Evolutionary conservation across 2,888 invertebrate genomes (phyloP).

Genomic region (Dendrolimus houi): DNA sequence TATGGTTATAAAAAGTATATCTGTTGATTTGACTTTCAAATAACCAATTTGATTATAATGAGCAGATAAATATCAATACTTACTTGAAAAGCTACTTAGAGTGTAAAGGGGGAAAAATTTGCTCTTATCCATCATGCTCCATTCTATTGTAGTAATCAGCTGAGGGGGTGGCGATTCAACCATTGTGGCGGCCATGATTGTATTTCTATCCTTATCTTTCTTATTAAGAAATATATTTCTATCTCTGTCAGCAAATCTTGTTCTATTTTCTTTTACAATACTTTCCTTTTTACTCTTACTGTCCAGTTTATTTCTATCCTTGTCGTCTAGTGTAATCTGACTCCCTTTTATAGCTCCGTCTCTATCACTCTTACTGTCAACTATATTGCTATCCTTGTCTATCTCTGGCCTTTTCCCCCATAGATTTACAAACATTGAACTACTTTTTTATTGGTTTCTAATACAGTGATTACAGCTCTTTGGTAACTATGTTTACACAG

Average conservation of each 20-base stretch:
- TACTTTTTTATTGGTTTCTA: slow-evolving; percentile 7
- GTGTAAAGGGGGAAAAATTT: slow-evolving; percentile 96
- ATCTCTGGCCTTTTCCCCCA: slow-evolving; percentile 18
- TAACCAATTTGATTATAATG: no score
- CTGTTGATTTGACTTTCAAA: no score
- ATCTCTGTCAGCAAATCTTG: slow-evolving; percentile 1
- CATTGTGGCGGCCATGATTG: slow-evolving; percentile 54
- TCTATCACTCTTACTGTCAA: slow-evolving; percentile 12
- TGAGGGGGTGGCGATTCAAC: slow-evolving; percentile 76
- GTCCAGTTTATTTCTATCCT: slow-evolving; percentile 16
- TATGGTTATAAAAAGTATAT: no score
- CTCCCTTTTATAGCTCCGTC: neutral
- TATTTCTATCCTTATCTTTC: slow-evolving; percentile 3
- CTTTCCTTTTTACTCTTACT: slow-evolving; percentile 9
- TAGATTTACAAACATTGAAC: slow-evolving; percentile 40
- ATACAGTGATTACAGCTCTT: slow-evolving; percentile 21
- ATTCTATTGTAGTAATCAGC: slow-evolving; percentile 92
- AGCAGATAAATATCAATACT: slow-evolving; percentile 39
- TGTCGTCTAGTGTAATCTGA: slow-evolving; percentile 6
- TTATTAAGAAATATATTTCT: slow-evolving; percentile 6
- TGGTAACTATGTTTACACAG: slow-evolving; percentile 31
- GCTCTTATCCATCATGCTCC: slow-evolving; percentile 98
- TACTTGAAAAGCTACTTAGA: slow-evolving; percentile 88
- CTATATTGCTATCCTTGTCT: slow-evolving; percentile 17
- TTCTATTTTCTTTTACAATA: neutral